Conservation (phyloP, 2,113 vertebrate genomes). For the Cervus canadensis region DNA sequence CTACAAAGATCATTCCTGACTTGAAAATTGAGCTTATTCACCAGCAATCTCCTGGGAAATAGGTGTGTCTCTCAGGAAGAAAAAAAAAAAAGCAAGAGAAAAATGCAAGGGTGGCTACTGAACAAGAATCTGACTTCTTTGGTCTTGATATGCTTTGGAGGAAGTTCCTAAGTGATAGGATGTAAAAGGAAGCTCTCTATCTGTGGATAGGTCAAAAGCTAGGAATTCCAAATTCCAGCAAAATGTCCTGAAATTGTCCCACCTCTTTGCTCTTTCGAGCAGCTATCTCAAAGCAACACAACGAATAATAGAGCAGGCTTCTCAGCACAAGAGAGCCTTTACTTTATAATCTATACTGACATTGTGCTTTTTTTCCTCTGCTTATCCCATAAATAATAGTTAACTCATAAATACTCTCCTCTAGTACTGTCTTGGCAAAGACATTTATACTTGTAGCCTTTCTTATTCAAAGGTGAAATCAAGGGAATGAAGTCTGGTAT, state of each 20-base stretch:
- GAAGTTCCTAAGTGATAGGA: neutral
- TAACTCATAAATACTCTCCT: neutral
- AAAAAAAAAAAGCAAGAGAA: slow-evolving; percentile 14
- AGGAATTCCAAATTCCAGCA: neutral
- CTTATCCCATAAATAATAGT: neutral
- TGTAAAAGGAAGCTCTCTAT: neutral
- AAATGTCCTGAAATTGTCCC: neutral
- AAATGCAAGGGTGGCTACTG: neutral
- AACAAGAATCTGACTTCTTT: neutral
- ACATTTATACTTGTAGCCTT: neutral
- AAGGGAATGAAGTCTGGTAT: neutral
- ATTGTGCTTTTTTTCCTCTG: neutral
- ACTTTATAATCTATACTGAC: neutral
- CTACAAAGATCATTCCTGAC: neutral
- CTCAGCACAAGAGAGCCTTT: neutral
- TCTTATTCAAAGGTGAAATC: neutral
- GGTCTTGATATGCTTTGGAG: neutral
- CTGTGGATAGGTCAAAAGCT: neutral
- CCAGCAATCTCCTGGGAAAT: neutral
- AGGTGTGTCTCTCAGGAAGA: neutral
- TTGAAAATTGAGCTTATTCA: neutral
- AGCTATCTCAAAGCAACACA: neutral
- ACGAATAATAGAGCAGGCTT: neutral
- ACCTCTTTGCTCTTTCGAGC: neutral
- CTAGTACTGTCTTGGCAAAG: neutral